Base-by-base conservation (phyloP, 2,797 vertebrate genomes). In the Pangasius mekongensis region DNA sequence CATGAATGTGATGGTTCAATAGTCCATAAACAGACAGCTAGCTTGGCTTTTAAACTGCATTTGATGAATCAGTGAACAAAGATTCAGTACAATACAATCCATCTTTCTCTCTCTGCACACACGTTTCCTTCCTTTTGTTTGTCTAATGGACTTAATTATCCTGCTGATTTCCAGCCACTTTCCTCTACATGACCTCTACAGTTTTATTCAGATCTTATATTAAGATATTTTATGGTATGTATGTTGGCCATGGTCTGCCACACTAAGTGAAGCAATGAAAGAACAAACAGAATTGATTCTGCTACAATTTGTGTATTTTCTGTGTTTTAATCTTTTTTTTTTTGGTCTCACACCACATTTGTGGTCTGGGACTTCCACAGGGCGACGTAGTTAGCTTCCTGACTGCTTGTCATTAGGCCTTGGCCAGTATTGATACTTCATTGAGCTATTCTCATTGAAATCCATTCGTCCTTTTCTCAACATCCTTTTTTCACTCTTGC, bases 1-100 rank as follows among this genome's bases (percentile, higher is more conserved):
- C 73, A 33, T 67, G 62, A 88, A 87, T 89, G 85, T 89, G 88
- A 91, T 89, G 89, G 89, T 90, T 88, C 71, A 89, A 83, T 89
- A 89, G 89, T 83, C 80, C 78, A 84, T 64, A 83, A 90, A 89
- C 84, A 80, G 74, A 83, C 43, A 52, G 82, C 87, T 84, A 85
- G 85, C 66, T 87, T 78, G 85, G 74, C 87, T 54, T 88, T 88
- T 74, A 86, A 85, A 56, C 80, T 56, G 27, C 77, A 62, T 78
- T 86, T 86, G 76, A 87, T 85, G 83, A 89, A 89, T 90, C 90
- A 89, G 85, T 74, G 90, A 85, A 88, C 81, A 86, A 85, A 89
- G 90, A 87, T 89, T 82, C 82, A 58, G 83, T 77, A 85, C 85
- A 87, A 85, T 86, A 67, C 54, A 78, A 89, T 89, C 84, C 85